Conservation (phyloP, 2,113 vertebrate species). For the Zosterops hypoxanthus region DNA sequence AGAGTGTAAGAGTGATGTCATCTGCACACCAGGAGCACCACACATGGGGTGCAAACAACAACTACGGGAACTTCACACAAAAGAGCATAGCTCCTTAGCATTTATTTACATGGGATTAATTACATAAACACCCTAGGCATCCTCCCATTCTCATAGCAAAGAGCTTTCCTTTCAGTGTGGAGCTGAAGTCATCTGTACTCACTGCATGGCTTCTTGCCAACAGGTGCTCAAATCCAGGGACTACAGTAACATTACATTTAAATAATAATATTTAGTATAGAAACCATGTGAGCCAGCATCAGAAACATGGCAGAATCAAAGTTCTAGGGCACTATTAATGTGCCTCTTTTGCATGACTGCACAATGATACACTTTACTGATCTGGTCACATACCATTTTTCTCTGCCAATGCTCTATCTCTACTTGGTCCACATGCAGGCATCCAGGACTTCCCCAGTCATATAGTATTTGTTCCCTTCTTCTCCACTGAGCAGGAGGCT, state of each 20-base stretch:
- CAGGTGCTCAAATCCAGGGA: not conserved
- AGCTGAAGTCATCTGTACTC: not conserved
- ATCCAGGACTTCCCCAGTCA: not conserved
- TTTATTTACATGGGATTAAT: not conserved
- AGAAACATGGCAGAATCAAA: not conserved
- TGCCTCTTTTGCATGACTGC: not conserved
- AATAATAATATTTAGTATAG: not conserved
- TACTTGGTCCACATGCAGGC: not conserved
- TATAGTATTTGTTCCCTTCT: not conserved
- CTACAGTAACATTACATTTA: not conserved
- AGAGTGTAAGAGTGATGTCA: not conserved
- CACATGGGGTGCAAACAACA: accelerated
- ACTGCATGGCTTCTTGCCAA: not conserved
- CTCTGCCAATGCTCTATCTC: not conserved
- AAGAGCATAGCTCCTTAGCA: not conserved
- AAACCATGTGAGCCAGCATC: not conserved
- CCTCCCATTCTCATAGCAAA: not conserved
- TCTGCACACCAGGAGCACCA: not conserved
- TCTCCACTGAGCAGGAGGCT: not conserved
- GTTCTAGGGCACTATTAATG: not conserved
- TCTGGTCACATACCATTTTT: not conserved
- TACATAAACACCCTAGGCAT: not conserved
- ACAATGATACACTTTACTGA: not conserved
- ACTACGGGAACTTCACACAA: not conserved
- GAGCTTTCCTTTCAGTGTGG: not conserved